phyloP scores from a whole-genome alignment of 2,888 invertebrate genomes.

The Ceriagrion tenellum region DNA sequence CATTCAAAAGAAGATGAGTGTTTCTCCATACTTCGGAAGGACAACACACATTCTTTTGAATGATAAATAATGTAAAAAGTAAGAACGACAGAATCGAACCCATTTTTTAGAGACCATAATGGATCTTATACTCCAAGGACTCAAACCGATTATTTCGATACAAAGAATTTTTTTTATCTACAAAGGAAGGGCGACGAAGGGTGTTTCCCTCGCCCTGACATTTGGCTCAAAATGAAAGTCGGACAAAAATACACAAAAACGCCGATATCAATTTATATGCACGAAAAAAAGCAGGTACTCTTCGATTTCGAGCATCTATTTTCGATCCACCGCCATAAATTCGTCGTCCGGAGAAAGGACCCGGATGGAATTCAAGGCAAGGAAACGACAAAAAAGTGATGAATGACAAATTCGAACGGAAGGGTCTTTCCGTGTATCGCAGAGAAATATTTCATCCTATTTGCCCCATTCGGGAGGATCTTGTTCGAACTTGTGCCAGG shows the following conservation, averaged over 20 bases:
- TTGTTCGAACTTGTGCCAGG: not conserved
- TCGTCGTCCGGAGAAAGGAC: not conserved
- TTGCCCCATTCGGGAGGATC: not conserved
- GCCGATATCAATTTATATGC: not conserved
- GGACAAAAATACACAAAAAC: not conserved
- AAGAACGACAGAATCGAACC: not conserved
- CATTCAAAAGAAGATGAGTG: too few species aligned
- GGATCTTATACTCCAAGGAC: not conserved
- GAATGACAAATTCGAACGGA: not conserved
- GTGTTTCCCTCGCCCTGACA: not conserved
- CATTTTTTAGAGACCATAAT: not conserved
- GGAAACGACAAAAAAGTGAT: not conserved
- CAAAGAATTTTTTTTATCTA: not conserved
- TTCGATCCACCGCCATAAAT: not conserved
- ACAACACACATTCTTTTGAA: too few species aligned
- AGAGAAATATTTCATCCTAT: not conserved
- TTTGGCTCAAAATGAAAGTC: not conserved
- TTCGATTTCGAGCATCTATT: not conserved
- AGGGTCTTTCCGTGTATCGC: not conserved
- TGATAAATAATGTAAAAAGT: too few species aligned
- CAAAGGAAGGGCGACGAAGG: not conserved
- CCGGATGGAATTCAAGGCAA: not conserved
- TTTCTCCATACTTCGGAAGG: too few species aligned
- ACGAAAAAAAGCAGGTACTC: not conserved
- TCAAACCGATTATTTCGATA: not conserved